phyloP scores from a whole-genome alignment of 2,113 vertebrate genomes.

The Albula glossodonta region DNA sequence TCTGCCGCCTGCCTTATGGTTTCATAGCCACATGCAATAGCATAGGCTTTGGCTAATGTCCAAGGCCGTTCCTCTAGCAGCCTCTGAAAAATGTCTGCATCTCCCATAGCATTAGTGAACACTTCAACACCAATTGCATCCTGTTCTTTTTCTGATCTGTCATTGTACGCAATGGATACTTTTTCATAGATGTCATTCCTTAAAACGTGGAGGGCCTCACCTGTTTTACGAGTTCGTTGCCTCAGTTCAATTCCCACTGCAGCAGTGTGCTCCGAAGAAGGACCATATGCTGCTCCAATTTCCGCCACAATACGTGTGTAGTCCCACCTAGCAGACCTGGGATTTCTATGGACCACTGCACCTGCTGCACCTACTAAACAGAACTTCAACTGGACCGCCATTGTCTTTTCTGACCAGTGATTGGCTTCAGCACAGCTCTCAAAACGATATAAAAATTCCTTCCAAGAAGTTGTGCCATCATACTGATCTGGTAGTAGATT shows the following conservation, averaged over 20 bases:
- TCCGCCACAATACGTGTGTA: slow-evolving; percentile 23
- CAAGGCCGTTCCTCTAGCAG: slow-evolving; percentile 30
- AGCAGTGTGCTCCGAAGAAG: slow-evolving; percentile 27
- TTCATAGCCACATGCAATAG: slow-evolving; percentile 24
- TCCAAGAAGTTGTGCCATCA: too few relatives aligned
- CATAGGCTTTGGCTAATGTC: slow-evolving; percentile 37
- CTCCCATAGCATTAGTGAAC: slow-evolving; percentile 43
- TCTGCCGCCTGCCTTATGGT: slow-evolving; percentile 26
- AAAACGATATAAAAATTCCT: too few relatives aligned
- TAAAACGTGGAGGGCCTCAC: slow-evolving; percentile 18
- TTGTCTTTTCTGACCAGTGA: slow-evolving; percentile 26
- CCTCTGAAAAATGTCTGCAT: slow-evolving; percentile 36
- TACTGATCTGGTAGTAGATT: slow-evolving; percentile 21
- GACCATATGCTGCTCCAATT: slow-evolving; percentile 6
- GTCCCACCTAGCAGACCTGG: slow-evolving; percentile 26
- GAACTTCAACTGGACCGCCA: slow-evolving; percentile 21
- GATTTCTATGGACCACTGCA: slow-evolving; percentile 20
- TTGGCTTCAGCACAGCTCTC: slow-evolving; percentile 30
- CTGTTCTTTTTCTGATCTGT: slow-evolving; percentile 26
- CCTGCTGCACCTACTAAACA: slow-evolving; percentile 29
- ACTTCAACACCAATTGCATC: slow-evolving; percentile 35
- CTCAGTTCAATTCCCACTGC: slow-evolving; percentile 22
- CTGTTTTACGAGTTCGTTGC: background rate
- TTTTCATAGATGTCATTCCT: slow-evolving; percentile 37
- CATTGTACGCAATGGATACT: slow-evolving; percentile 32